These are phyloP conservation scores for Tubiluchus corallicola DNA, from an alignment of 2,888 invertebrate genomes.

Conservation along the genomic window DNA sequence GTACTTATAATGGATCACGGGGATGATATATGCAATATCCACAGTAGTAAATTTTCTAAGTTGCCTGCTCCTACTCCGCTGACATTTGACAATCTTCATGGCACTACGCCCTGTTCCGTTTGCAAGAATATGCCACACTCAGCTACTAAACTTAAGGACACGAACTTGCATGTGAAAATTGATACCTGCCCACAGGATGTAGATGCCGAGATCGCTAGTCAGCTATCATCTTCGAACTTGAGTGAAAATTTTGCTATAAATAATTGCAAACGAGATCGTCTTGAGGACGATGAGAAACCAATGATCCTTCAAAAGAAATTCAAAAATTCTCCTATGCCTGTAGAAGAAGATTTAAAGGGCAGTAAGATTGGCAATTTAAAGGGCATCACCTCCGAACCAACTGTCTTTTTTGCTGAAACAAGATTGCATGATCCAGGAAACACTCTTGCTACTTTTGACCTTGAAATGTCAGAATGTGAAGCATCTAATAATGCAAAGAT, in stretches of 20 bases:
- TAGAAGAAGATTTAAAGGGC: no score
- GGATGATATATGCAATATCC: conserved; percentile 35
- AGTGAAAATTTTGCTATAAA: background rate
- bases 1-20: conserved; percentile 27
- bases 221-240: background rate
- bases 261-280: conserved; percentile 1
- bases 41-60: conserved; percentile 38
- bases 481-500: no score
- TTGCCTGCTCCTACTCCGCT: background rate
- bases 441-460: background rate
- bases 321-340: background rate
- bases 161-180: conserved; percentile 29
- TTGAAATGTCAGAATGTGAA: no score
- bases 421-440: no score
- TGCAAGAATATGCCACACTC: background rate
- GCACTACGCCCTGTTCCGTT: background rate
- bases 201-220: background rate
- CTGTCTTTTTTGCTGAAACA: no score
- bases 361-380: no score
- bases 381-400: no score
- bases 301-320: conserved; percentile 2
- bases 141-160: conserved; percentile 32
- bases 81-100: background rate
- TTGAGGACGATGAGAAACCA: conserved; percentile 8
- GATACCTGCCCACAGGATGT: no score